phyloP scores from a whole-genome alignment of 2,888 invertebrate genomes.

The Aspidapion aeneum region DNA sequence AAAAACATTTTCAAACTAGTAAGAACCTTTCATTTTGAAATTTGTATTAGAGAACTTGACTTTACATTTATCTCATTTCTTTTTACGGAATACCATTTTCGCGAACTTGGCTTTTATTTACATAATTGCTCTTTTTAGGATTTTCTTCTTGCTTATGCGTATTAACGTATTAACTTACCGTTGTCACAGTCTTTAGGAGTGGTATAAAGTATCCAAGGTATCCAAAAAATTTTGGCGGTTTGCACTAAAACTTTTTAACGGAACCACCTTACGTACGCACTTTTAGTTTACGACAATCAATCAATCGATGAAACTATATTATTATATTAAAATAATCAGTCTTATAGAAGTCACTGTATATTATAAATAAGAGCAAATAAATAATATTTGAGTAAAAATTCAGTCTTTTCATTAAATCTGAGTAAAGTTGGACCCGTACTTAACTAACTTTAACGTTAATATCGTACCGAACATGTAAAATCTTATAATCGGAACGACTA shows the following conservation, averaged over 20 bases:
- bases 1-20: too few species aligned
- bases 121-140: too few species aligned
- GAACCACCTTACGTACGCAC: neutral
- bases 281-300: neutral
- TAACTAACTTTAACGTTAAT: neutral
- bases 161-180: too few species aligned
- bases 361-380: neutral
- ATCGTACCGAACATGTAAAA: slow-evolving; percentile 15
- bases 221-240: slow-evolving; percentile 41
- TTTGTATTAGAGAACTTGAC: too few species aligned
- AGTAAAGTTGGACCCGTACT: neutral
- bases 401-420: neutral
- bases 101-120: too few species aligned
- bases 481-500: slow-evolving; percentile 6
- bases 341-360: neutral
- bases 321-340: neutral
- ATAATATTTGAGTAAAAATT: neutral
- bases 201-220: slow-evolving; percentile 41
- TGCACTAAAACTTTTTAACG: slow-evolving; percentile 30
- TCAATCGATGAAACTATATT: neutral
- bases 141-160: too few species aligned
- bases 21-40: too few species aligned
- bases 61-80: too few species aligned
- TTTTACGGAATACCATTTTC: too few species aligned
- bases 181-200: slow-evolving; percentile 37